Base-by-base conservation (phyloP, 2,888 invertebrate species). In the Agriopis marginaria region DNA sequence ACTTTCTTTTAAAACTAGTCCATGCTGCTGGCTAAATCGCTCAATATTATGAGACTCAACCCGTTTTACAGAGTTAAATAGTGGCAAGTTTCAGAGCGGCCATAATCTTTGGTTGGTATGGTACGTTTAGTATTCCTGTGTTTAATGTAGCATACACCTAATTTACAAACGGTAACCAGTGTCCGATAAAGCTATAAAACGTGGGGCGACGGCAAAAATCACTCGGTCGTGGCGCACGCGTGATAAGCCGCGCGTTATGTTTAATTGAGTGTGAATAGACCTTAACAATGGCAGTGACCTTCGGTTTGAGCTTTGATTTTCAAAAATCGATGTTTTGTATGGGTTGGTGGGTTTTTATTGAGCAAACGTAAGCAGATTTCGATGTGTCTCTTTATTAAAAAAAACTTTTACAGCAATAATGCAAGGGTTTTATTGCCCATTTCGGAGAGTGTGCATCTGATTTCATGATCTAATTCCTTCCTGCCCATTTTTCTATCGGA, bases 211-310 rank as follows among this genome's bases (percentile, higher is more conserved):
- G 32, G 69, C 62, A 68, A 65, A 70, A 76, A 75, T 75, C 75
- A 74, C 60, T 75, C 73, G 71, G 47, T 68, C 58, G 74, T 61
- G 42, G 47, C 56, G 67, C 72, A 70, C 74, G 64, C 71, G 64
- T 74, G 77, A 77, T 77, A 75, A 77, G 75, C 70, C 49, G 45
- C 55, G 63, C 77, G 74, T 75, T 74, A 76, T 66, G 79, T 76
- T 76, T 72, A 79, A 79, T 79, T 76, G 78, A 66, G 77, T 73
- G 78, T 78, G 75, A 77, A 74, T 67, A 71, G 72, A 56, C 79
- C 79, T 75, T 79, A 75, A 73, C 76, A 75, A 72, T 75, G 75
- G 66, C 75, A 69, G n/a, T 75, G 73, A 75, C 75, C 74, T 75
- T 77, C 56, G 66, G 14, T 68, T 68, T 68, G 56, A 65, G 63